These are phyloP conservation scores for Cassiopea andromeda DNA, from an alignment of 30 jellyfish, hydroid and myxozoan species.

Conservation along the genomic window DNA sequence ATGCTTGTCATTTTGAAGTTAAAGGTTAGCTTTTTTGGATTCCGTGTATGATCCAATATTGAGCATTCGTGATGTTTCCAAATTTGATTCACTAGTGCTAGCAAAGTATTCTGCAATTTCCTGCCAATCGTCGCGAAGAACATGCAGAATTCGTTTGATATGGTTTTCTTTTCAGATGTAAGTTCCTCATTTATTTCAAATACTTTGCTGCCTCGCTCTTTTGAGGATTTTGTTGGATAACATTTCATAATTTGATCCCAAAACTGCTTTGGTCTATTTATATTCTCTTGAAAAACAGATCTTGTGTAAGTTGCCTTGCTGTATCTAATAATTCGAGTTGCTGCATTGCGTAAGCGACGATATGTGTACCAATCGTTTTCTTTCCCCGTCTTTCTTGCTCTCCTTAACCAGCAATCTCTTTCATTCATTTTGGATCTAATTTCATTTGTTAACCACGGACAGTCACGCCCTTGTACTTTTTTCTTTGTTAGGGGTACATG, in stretches of 20 bases:
- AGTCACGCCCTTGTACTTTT: slow-evolving; percentile 40
- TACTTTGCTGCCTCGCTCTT: slow-evolving; percentile 26
- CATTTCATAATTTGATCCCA: slow-evolving; percentile 34
- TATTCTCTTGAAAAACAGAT: slow-evolving; percentile 26
- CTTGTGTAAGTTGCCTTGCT: slow-evolving; percentile 42
- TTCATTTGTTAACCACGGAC: slow-evolving; percentile 54
- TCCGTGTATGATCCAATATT: slow-evolving; percentile 16
- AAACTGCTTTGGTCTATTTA: slow-evolving; percentile 37
- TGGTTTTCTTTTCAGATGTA: slow-evolving; percentile 41
- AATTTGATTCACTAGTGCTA: slow-evolving; percentile 10
- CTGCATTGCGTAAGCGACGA: slow-evolving; percentile 43
- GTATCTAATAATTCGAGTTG: slow-evolving; percentile 33
- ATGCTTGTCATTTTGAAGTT: slow-evolving; percentile 15
- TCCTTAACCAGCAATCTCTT: slow-evolving; percentile 53
- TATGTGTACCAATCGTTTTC: slow-evolving; percentile 56
- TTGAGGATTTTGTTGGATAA: slow-evolving; percentile 42
- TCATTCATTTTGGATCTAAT: slow-evolving; percentile 43
- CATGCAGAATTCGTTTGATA: slow-evolving; percentile 39
- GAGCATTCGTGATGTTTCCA: slow-evolving; percentile 47
- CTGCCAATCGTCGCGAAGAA: slow-evolving; percentile 41
- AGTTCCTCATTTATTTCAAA: slow-evolving; percentile 38
- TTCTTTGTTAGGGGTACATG: slow-evolving; percentile 45
- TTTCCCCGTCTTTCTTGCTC: slow-evolving; percentile 45
- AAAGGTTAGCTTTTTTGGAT: slow-evolving; percentile 29
- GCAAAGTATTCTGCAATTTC: slow-evolving; percentile 22